Percentiles rank a stretch among this genome's conserved stretches.
Evolutionary conservation across 2,888 invertebrate genomes (phyloP).

Genomic region (Ophion ellenae): DNA sequence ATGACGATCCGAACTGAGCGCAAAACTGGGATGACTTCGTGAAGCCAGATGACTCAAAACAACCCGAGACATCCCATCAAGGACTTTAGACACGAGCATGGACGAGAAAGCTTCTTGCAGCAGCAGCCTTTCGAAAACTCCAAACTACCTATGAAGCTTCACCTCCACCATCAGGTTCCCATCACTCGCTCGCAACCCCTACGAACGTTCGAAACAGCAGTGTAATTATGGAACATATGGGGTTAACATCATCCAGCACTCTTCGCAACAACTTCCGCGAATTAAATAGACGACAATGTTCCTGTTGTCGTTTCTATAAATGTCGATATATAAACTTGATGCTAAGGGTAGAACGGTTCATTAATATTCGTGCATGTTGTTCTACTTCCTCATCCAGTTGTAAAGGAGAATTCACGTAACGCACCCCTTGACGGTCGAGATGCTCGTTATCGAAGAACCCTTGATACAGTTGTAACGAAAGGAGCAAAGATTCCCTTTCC

Average conservation of each 20-base stretch:
- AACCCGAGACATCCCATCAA: background rate
- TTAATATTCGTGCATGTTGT: background rate
- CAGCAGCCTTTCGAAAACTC: no score
- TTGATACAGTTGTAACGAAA: slow-evolving; percentile 38
- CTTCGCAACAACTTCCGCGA: background rate
- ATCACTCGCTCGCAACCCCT: no score
- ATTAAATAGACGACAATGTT: background rate
- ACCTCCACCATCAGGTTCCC: no score
- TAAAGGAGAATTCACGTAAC: slow-evolving; percentile 9
- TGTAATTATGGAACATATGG: no score
- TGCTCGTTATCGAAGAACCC: slow-evolving; percentile 51
- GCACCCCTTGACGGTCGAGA: slow-evolving; percentile 25
- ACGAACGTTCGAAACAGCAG: no score
- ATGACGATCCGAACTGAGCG: background rate
- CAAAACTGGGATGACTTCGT: background rate
- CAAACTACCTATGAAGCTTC: no score
- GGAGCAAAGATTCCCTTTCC: slow-evolving; percentile 8
- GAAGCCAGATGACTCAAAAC: no score
- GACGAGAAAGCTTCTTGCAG: background rate
- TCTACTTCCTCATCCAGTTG: slow-evolving; percentile 3
- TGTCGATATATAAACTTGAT: background rate
- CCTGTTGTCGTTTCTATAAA: background rate
- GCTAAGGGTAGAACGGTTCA: background rate
- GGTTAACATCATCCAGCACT: no score
- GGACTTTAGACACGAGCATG: background rate